Evolutionary conservation across 1,140 invertebrate genomes (phyloP).

Genomic region (Metaphire vulgaris): DNA sequence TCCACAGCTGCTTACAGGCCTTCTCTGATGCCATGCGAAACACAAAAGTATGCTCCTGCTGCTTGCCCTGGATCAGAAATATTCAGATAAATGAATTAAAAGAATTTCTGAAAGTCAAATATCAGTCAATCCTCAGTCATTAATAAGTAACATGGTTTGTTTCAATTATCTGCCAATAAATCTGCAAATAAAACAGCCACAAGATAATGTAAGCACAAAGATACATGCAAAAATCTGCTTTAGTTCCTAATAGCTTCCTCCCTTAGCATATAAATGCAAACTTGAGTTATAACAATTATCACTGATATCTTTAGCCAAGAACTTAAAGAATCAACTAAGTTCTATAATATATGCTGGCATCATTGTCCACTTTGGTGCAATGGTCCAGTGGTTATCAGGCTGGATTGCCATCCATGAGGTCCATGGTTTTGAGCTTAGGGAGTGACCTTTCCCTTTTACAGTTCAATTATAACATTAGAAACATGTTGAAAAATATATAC

Average conservation of each 20-base stretch:
- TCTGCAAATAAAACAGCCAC: not conserved
- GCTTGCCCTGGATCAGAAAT: constrained; percentile 40
- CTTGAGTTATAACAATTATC: too few relatives aligned
- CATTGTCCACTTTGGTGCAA: not conserved
- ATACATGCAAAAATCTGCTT: not conserved
- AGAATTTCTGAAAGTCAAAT: not conserved
- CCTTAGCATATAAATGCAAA: too few relatives aligned
- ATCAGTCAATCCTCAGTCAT: not conserved
- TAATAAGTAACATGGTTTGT: not conserved
- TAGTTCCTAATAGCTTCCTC: too few relatives aligned
- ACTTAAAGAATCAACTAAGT: too few relatives aligned
- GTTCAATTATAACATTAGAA: not conserved
- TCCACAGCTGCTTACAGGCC: constrained; percentile 96
- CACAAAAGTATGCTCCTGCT: constrained; percentile 52
- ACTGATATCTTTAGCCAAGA: too few relatives aligned
- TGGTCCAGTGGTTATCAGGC: not conserved
- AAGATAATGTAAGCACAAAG: not conserved
- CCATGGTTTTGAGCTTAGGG: not conserved
- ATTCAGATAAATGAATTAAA: not conserved
- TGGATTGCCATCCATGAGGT: not conserved
- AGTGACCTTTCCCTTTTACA: not conserved
- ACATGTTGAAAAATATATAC: constrained; percentile 32
- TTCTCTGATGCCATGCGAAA: constrained; percentile 86
- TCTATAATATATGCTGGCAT: not conserved
- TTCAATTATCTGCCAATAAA: not conserved